Evolutionary conservation across 2,888 invertebrate genomes (phyloP).

Genomic region (Stratiomys singularior): DNA sequence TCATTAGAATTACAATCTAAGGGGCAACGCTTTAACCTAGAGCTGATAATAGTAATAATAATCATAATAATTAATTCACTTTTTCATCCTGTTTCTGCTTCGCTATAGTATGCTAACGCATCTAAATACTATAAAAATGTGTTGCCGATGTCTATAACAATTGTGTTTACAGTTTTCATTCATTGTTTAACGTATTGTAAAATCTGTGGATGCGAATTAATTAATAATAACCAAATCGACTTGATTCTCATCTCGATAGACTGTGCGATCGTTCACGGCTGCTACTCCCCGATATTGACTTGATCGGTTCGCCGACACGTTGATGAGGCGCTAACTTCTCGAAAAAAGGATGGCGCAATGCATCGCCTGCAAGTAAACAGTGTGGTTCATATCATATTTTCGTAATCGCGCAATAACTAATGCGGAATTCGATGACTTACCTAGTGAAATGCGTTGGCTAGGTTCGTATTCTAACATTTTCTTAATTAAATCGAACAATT

Average conservation of each 20-base stretch:
- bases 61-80: conserved; percentile 22
- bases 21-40: conserved; percentile 3
- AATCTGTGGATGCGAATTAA: conserved; percentile 54
- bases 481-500: conserved; percentile 93
- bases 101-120: background rate
- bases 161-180: conserved; percentile 9
- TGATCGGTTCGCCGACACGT: conserved; percentile 71
- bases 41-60: no score
- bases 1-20: conserved; percentile 19
- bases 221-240: conserved; percentile 67
- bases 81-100: background rate
- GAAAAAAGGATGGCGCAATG: conserved; percentile 93
- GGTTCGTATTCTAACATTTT: conserved; percentile 99
- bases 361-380: conserved; percentile 73
- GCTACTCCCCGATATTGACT: conserved; percentile 61
- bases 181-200: background rate
- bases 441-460: conserved; percentile 84
- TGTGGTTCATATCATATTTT: background rate
- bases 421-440: conserved; percentile 57
- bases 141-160: no score
- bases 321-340: conserved; percentile 83
- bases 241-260: conserved; percentile 66
- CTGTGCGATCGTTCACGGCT: conserved; percentile 73
- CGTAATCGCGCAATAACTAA: background rate
- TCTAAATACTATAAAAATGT: background rate